These are phyloP conservation scores for Dicranocentrus wangi DNA, from an alignment of 2,888 invertebrate genomes.

Conservation along the genomic window DNA sequence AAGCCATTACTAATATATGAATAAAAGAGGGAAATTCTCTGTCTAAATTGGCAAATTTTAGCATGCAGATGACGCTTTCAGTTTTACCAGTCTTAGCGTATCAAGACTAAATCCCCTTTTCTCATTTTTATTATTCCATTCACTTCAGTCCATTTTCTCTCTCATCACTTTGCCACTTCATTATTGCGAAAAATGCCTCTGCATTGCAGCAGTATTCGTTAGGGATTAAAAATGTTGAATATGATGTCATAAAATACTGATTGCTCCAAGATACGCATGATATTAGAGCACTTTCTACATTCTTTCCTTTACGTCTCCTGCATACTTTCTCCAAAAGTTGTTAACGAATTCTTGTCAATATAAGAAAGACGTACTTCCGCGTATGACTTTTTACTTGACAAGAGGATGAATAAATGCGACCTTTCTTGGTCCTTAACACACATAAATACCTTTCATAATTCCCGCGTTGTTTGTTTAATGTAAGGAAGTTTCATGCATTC, in stretches of 20 bases:
- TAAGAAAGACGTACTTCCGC: too few relatives aligned
- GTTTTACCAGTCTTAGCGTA: too few relatives aligned
- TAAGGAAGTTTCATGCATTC: too few relatives aligned
- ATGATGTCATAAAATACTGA: constrained; percentile 30
- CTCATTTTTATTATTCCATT: background rate
- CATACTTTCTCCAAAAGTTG: too few relatives aligned
- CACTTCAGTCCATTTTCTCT: background rate
- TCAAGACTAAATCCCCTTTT: too few relatives aligned
- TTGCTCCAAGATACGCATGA: background rate
- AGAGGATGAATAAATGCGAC: too few relatives aligned
- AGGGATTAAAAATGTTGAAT: constrained; percentile 35
- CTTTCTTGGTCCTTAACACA: too few relatives aligned
- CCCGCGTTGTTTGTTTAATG: too few relatives aligned
- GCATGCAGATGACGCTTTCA: background rate
- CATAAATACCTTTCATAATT: too few relatives aligned
- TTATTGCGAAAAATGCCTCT: constrained; percentile 23
- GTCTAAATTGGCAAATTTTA: background rate
- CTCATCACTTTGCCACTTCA: background rate
- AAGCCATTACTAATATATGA: too few relatives aligned
- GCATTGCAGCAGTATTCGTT: constrained; percentile 46
- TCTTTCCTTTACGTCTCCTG: background rate
- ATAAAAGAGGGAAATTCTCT: background rate
- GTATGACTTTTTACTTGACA: too few relatives aligned
- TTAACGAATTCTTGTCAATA: too few relatives aligned
- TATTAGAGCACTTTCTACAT: background rate